Base-by-base conservation (phyloP, 2,113 vertebrate species). In the Terrapene triunguis region DNA sequence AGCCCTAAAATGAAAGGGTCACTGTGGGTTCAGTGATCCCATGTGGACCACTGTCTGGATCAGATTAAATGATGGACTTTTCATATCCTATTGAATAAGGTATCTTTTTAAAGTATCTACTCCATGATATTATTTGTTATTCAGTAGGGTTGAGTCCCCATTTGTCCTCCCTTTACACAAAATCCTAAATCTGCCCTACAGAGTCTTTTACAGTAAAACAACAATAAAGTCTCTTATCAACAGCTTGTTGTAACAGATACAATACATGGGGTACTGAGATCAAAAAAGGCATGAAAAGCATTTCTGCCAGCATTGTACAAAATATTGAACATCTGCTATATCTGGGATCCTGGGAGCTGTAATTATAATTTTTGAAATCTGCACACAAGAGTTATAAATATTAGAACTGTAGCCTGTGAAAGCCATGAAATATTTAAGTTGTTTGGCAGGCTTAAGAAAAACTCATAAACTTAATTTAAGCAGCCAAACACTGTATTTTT, bases 331-430 rank as follows among this genome's bases (percentile, higher is more conserved):
- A 99, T 99, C 98, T 99, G 98, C 98, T 98, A 65, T 98, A 98
- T 98, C 98, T 98, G 98, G 98, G 98, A 98, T 98, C 98, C 96
- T 98, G 98, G 98, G 98, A 98, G 98, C 97, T 98, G 98, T 98
- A 98, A 99, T 98, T 98, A 98, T 98, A 98, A 98, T 98, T 98
- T 98, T 98, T 98, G 98, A 99, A 99, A 98, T 98, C 98, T 98
- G 98, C 98, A 98, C 98, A 98, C 98, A 98, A 98, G 98, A 98
- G 98, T 98, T 98, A 99, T 98, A 99, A 99, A 99, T 98, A 99
- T 98, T 99, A 98, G 98, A 99, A 98, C 98, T 98, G 97, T 98
- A 98, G 98, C 98, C 97, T 97, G 98, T 98, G 98, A 98, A 98
- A 98, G 98, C 97, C 95, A 99, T 99, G 98, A 98, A 99, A 99